Evolutionary conservation across 2,113 vertebrate genomes (phyloP), one percentile per base, ranked within the genome.

Genomic region (Silurus meridionalis): DNA sequence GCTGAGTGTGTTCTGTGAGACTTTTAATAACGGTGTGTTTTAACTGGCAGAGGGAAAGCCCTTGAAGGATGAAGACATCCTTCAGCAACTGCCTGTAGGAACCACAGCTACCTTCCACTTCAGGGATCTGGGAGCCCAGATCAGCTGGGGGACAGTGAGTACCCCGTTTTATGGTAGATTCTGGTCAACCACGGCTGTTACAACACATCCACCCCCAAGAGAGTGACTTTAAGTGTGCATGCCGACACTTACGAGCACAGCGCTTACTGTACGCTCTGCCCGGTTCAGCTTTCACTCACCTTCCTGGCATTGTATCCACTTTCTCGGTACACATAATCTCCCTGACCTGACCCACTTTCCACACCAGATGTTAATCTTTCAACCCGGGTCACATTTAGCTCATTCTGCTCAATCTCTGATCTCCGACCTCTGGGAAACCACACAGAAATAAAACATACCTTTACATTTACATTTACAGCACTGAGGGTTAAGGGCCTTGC

Each of bases 111-210:
- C 96, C 4, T 95, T 99, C 69, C 98, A 97, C 94, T 98, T 98
- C 93, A 95, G 93, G 13, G 97, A 98, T 90, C 93, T 98, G n/a
- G 97, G 97, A 25, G 94, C 97, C 0, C 97, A 99, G 94, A 96
- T 99, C 92, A 96, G 96, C 92, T 98, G 97, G 97, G 96, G 97
- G 90, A 98, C 97, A n/a, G 97, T 98, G 92, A 96, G 96, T 87
- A 67, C 53, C 15, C 11, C 6, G 28, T 72, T 17, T 72, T 50
- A 48, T 4, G 4, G 37, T 9, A 8, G 69, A 74, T 74, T 52
- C 52, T 21, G 50, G 21, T 14, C 17, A 72, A 77, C 9, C 60
- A 83, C 86, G 79, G 48, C 53, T 5, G 60, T 28, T 37, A n/a
- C 17, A 52, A 60, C 19, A 78, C 19, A 58, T 13, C 81, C 1